Evolutionary conservation across 2,888 invertebrate genomes (phyloP).

Genomic region (Pharmacophagus antenor): DNA sequence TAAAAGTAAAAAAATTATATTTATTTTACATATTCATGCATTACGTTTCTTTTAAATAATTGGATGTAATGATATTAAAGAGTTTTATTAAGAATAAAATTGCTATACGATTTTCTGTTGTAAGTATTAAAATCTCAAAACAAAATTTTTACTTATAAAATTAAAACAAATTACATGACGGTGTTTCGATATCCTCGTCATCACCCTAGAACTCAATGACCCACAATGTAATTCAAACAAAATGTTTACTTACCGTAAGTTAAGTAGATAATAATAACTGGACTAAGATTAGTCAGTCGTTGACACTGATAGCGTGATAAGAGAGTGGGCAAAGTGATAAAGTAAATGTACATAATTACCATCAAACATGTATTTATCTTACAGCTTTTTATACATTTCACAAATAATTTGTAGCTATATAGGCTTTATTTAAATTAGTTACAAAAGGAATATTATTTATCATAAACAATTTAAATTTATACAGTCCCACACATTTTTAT

Average conservation of each 20-base stretch:
- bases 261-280: constrained; percentile 53
- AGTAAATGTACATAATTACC: constrained; percentile 36
- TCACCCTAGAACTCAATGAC: constrained; percentile 43
- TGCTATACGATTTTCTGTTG: too few species aligned
- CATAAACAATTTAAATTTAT: too few species aligned
- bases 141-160: too few species aligned
- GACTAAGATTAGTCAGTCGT: constrained; percentile 57
- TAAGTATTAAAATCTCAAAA: too few species aligned
- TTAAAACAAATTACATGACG: too few species aligned
- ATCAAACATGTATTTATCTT: constrained; percentile 28
- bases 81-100: too few species aligned
- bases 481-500: too few species aligned
- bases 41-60: too few species aligned
- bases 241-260: constrained; percentile 42
- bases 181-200: not conserved
- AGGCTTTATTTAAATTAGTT: not conserved
- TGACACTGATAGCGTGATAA: constrained; percentile 56
- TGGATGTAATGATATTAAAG: too few species aligned
- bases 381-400: not conserved
- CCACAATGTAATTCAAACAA: constrained; percentile 54
- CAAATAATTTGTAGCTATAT: not conserved
- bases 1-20: too few species aligned
- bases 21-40: too few species aligned
- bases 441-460: not conserved
- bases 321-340: constrained; percentile 55